A percentile compares a stretch with the other conserved stretches of the same genome.
These are phyloP conservation scores for Clarias batrachus DNA, from an alignment of 2,113 vertebrate species.

Conservation along the genomic window DNA sequence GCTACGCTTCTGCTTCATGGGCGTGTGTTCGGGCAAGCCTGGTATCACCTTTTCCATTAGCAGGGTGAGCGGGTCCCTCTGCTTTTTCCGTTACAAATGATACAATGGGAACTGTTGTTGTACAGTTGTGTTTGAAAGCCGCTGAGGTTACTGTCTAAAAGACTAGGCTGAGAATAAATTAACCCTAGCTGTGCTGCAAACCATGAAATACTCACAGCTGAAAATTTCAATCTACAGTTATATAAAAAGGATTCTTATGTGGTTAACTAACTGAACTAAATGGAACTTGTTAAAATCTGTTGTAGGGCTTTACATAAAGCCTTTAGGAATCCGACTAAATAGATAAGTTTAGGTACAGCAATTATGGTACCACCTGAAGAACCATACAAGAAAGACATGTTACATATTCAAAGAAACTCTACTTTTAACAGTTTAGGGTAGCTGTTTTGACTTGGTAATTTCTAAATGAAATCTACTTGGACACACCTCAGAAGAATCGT, in stretches of 20 bases:
- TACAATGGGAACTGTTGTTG: background rate
- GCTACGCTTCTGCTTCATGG: conserved; percentile 98
- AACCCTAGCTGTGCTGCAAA: background rate
- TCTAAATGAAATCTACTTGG: background rate
- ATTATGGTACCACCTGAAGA: background rate
- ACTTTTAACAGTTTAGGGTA: background rate
- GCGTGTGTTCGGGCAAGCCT: conserved; percentile 92
- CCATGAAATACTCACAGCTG: background rate
- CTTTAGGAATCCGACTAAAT: background rate
- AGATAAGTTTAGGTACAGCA: background rate
- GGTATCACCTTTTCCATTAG: conserved; percentile 96
- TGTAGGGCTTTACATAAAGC: background rate
- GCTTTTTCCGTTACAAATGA: background rate
- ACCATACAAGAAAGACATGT: background rate
- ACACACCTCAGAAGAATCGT: background rate
- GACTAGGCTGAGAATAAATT: background rate
- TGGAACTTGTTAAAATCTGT: background rate
- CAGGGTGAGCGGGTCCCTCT: conserved; percentile 81
- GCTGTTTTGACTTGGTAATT: background rate
- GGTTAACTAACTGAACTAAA: background rate
- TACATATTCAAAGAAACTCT: background rate
- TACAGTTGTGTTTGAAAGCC: background rate
- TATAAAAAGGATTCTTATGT: background rate
- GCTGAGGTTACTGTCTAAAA: background rate
- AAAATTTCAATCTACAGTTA: background rate